phyloP scores from a whole-genome alignment of 2,797 vertebrate genomes.

The Poecilia wingei region DNA sequence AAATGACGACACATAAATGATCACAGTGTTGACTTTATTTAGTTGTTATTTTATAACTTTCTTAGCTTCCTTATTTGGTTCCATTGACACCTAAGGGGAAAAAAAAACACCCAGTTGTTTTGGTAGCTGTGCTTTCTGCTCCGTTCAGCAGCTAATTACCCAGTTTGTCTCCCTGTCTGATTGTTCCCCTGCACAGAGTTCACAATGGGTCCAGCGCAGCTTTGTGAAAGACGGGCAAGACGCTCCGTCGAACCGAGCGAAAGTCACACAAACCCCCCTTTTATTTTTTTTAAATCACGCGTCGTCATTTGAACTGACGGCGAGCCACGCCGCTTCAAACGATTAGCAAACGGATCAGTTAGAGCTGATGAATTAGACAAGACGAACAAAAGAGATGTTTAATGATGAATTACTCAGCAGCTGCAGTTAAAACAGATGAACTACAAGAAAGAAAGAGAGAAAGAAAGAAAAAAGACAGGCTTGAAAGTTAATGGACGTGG shows the following conservation, averaged over 20 bases:
- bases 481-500: background rate
- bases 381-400: background rate
- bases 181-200: background rate
- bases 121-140: background rate
- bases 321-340: background rate
- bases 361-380: background rate
- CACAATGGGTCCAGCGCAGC: background rate
- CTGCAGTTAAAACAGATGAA: conserved; percentile 4
- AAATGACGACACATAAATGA: background rate
- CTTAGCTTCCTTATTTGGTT: background rate
- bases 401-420: conserved; percentile 7
- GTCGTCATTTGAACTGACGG: background rate
- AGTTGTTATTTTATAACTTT: background rate
- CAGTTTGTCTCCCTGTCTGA: background rate
- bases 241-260: background rate
- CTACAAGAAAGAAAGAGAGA: background rate
- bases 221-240: background rate
- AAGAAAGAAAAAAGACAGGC: conserved; percentile 6
- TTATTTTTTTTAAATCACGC: background rate
- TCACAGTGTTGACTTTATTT: background rate
- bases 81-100: background rate
- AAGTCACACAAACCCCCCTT: background rate
- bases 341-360: conserved; percentile 6
- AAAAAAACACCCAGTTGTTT: background rate
- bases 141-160: background rate